Conservation (phyloP, 2,797 vertebrate genomes). For the Sebastes wilsoni region DNA sequence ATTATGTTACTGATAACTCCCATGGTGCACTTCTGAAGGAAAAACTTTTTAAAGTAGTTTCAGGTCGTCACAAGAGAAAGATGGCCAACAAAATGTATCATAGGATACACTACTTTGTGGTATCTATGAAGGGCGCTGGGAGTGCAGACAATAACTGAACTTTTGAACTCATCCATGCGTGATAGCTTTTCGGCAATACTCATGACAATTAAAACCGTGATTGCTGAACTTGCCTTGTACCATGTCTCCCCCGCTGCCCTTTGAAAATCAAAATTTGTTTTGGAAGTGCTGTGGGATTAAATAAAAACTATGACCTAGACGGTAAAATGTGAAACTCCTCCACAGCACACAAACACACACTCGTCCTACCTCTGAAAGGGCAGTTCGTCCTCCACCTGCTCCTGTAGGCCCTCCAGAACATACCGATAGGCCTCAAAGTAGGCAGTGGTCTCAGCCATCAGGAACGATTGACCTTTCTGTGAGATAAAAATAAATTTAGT, state of each 20-base stretch:
- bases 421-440: constrained; percentile 96
- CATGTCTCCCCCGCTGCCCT: not conserved
- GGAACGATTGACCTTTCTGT: constrained; percentile 81
- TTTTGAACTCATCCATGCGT: constrained; percentile 26
- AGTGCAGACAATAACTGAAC: not conserved
- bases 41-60: not conserved
- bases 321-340: constrained; percentile 3
- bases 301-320: constrained; percentile 9
- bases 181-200: not conserved
- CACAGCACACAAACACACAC: not conserved
- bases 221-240: constrained; percentile 7
- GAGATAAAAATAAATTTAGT: not conserved
- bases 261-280: constrained; percentile 1
- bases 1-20: not conserved
- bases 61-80: constrained; percentile 7
- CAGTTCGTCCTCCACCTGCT: constrained; percentile 83
- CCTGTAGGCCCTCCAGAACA: constrained; percentile 91
- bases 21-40: not conserved
- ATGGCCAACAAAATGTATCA: constrained; percentile 3
- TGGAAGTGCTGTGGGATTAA: not conserved
- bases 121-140: constrained; percentile 11
- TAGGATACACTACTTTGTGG: not conserved
- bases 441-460: constrained; percentile 95
- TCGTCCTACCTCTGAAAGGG: constrained; percentile 89
- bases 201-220: not conserved